Conservation (phyloP, 2,797 vertebrate species). For the Agapornis canus region DNA sequence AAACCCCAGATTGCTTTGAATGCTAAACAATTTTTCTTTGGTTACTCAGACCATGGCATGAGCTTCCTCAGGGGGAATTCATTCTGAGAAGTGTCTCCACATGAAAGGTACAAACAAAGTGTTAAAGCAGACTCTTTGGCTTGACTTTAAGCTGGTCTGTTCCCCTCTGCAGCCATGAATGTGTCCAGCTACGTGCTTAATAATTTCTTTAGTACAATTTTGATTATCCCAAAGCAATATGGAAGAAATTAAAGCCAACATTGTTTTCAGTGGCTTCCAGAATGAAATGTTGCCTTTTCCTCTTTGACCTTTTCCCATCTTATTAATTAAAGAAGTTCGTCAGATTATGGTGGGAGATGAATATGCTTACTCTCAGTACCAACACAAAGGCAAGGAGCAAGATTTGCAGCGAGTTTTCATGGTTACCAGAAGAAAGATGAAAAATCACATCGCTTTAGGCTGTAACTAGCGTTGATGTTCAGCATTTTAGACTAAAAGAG, state of each 20-base stretch:
- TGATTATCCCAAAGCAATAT: neutral
- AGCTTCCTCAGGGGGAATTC: conserved; percentile 16
- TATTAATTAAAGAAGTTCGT: neutral
- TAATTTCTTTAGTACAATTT: neutral
- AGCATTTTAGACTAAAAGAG: neutral
- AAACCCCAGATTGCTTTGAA: conserved; percentile 43
- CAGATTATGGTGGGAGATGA: neutral
- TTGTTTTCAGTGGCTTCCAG: neutral
- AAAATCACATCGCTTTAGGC: neutral
- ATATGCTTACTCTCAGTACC: neutral
- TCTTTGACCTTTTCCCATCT: neutral
- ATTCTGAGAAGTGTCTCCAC: neutral
- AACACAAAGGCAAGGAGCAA: neutral
- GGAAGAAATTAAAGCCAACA: neutral
- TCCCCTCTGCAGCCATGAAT: neutral
- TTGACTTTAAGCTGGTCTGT: neutral
- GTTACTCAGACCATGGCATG: neutral
- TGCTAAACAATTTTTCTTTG: neutral
- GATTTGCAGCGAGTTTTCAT: neutral
- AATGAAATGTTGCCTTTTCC: neutral
- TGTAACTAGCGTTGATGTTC: neutral
- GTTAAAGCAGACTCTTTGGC: neutral
- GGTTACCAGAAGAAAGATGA: neutral
- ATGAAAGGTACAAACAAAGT: neutral
- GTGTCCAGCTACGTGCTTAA: neutral